These are phyloP conservation scores for Dasypolia templi DNA, from an alignment of 2,888 invertebrate genomes.

Conservation along the genomic window DNA sequence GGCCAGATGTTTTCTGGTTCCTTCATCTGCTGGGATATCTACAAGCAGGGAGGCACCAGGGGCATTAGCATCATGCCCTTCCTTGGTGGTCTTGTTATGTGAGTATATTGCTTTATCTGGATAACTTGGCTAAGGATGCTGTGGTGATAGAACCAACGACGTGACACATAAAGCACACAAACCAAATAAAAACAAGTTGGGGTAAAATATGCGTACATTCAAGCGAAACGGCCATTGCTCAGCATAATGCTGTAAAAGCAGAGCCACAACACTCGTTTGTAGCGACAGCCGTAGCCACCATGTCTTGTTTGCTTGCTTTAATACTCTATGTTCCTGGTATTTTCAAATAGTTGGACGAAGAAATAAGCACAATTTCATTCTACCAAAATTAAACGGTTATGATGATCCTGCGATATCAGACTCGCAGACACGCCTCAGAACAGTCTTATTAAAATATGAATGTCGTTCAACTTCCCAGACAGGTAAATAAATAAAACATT, in stretches of 20 bases:
- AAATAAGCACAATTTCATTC: background rate
- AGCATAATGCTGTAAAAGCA: no score
- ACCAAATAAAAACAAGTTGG: background rate
- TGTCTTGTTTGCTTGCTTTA: background rate
- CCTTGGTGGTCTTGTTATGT: constrained; percentile 94
- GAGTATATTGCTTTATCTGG: constrained; percentile 80
- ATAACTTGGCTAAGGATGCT: background rate
- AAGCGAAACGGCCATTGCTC: no score
- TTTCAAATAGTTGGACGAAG: background rate
- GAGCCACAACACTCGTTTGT: no score
- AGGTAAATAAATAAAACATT: no score
- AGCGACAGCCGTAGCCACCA: background rate
- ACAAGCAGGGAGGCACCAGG: constrained; percentile 92
- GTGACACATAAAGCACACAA: background rate
- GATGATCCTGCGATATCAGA: background rate
- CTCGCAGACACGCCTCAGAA: background rate
- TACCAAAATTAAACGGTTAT: background rate
- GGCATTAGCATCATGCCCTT: constrained; percentile 93
- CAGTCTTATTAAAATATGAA: no score
- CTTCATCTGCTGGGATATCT: constrained; percentile 93
- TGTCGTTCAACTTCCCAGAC: no score
- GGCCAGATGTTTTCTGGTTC: constrained; percentile 95
- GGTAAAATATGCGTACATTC: no score
- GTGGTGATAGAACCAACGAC: background rate
- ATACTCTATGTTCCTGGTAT: background rate